Conservation (phyloP, 2,888 invertebrate genomes). For the Troides helena region DNA sequence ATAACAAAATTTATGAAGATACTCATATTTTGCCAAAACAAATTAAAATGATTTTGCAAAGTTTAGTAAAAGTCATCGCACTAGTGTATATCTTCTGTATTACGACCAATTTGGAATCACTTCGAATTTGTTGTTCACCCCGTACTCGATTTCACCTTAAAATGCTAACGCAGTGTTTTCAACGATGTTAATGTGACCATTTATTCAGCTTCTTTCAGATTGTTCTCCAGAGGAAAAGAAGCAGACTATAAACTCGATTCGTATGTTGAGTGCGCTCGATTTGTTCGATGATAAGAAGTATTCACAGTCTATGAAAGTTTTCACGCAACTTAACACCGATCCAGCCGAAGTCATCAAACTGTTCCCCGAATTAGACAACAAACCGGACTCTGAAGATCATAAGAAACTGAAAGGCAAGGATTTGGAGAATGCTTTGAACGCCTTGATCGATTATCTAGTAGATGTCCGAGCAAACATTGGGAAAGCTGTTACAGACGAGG, state of each 20-base stretch:
- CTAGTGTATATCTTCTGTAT: too few species aligned
- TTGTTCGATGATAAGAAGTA: slow-evolving; percentile 94
- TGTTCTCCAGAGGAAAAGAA: slow-evolving; percentile 89
- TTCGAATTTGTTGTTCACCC: too few species aligned
- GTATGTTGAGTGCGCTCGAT: slow-evolving; percentile 93
- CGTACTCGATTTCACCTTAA: too few species aligned
- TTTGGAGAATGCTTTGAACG: slow-evolving; percentile 91
- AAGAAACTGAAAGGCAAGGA: slow-evolving; percentile 88
- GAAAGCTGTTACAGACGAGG: slow-evolving; percentile 45
- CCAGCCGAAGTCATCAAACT: slow-evolving; percentile 97
- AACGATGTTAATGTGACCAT: not conserved
- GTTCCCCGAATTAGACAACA: slow-evolving; percentile 92
- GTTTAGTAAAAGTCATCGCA: too few species aligned
- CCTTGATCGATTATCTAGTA: slow-evolving; percentile 94
- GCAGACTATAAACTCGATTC: slow-evolving; percentile 91
- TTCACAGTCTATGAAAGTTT: slow-evolving; percentile 94
- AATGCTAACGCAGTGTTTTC: not conserved
- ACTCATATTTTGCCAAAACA: too few species aligned
- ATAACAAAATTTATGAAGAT: too few species aligned
- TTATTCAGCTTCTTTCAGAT: slow-evolving; percentile 87
- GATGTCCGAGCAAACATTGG: slow-evolving; percentile 83
- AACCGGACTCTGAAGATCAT: slow-evolving; percentile 42
- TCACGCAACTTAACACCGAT: slow-evolving; percentile 93
- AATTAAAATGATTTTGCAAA: too few species aligned
- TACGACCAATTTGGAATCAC: too few species aligned